Conservation (phyloP, 2,797 vertebrate species). For the Enoplosus armatus region DNA sequence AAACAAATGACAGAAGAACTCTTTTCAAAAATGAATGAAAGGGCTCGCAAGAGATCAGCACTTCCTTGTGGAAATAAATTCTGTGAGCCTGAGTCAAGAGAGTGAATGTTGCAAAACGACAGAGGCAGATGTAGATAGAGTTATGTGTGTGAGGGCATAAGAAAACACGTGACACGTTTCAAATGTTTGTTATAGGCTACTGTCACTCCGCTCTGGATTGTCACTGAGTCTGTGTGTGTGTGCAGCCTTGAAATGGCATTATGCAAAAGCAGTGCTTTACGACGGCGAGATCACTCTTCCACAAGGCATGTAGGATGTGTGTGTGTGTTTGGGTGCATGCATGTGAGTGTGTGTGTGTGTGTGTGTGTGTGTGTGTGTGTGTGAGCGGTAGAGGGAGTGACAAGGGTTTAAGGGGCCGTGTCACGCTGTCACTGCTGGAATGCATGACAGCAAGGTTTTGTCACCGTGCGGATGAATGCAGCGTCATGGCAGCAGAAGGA, state of each 20-base stretch:
- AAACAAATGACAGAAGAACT: constrained; percentile 30
- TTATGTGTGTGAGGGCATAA: constrained; percentile 7
- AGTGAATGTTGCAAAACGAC: constrained; percentile 1
- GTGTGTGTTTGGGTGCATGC: constrained; percentile 35
- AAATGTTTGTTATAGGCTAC: constrained; percentile 34
- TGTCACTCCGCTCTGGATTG: constrained; percentile 45
- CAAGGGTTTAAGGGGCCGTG: constrained; percentile 71
- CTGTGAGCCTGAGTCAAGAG: constrained; percentile 1
- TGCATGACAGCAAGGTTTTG: constrained; percentile 79
- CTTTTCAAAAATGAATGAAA: constrained; percentile 36
- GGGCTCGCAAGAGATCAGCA: constrained; percentile 25
- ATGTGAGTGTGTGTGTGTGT: constrained; percentile 8
- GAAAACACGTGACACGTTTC: constrained; percentile 39
- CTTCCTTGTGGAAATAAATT: constrained; percentile 45
- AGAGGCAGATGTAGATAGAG: constrained; percentile 21
- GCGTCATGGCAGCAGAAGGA: constrained; percentile 69
- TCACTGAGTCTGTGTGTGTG: constrained; percentile 28
- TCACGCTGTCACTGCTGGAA: constrained; percentile 77
- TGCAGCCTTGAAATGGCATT: constrained; percentile 50
- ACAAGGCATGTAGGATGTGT: constrained; percentile 38
- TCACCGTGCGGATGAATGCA: constrained; percentile 74
- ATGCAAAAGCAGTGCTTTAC: constrained; percentile 49
- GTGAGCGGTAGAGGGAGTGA: constrained; percentile 57
- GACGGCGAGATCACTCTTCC: constrained; percentile 45
- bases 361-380: constrained; percentile 31